Percentiles rank a stretch among this genome's conserved stretches.
These are phyloP conservation scores for Catocala sponsa DNA, from an alignment of 2,888 invertebrate species.

Conservation along the genomic window DNA sequence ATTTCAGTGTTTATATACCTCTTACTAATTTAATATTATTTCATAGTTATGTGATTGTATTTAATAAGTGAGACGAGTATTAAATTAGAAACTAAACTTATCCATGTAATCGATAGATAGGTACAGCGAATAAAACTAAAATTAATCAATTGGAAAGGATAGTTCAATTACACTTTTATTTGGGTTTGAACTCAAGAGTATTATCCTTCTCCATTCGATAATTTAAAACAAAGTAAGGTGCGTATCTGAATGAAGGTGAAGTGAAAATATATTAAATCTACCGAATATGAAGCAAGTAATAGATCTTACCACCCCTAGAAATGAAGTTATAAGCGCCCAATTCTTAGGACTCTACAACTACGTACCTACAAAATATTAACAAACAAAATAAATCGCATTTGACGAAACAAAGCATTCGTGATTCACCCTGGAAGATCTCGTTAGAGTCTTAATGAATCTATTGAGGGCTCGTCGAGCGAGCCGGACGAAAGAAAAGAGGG, in stretches of 20 bases:
- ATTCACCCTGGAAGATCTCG: constrained; percentile 84
- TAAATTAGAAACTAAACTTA: no score
- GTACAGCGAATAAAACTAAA: no score
- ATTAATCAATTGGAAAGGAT: no score
- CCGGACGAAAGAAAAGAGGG: constrained; percentile 73
- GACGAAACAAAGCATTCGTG: constrained; percentile 83
- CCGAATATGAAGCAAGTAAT: background rate
- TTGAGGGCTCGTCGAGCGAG: constrained; percentile 83
- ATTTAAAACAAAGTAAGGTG: background rate
- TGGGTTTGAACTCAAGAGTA: no score
- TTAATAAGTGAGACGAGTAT: no score
- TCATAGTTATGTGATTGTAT: no score
- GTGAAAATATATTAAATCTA: background rate
- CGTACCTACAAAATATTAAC: constrained; percentile 63
- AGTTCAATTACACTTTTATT: no score
- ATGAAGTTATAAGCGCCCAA: constrained; percentile 13
- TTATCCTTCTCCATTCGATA: background rate
- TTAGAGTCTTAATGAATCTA: constrained; percentile 87
- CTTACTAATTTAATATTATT: no score
- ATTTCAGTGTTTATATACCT: no score
- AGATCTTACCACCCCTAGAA: background rate
- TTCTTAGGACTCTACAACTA: constrained; percentile 23
- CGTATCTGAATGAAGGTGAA: background rate
- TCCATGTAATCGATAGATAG: no score
- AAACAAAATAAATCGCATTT: constrained; percentile 83